phyloP scores from a whole-genome alignment of 1,140 invertebrate species.

The Tetragnatha versicolor region DNA sequence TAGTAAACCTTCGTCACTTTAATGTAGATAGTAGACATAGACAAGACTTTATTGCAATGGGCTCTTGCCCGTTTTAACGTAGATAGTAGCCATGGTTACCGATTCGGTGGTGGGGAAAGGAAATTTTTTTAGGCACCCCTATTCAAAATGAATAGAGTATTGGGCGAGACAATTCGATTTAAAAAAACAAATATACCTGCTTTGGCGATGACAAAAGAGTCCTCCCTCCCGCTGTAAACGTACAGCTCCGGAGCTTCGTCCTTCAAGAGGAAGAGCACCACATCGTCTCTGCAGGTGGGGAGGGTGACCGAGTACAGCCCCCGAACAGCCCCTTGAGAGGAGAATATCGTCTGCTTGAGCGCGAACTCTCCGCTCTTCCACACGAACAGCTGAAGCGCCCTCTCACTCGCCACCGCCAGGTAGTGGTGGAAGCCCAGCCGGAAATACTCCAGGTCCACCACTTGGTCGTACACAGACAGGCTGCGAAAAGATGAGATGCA shows the following conservation, averaged over 20 bases:
- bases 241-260: not conserved
- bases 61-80: too few species aligned
- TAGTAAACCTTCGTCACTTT: too few species aligned
- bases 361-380: conserved; percentile 35
- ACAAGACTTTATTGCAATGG: too few species aligned
- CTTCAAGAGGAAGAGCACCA: conserved; percentile 9
- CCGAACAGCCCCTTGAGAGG: not conserved
- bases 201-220: not conserved
- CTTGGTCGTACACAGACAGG: not conserved
- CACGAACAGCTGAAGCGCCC: conserved; percentile 11
- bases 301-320: conserved; percentile 1
- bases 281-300: conserved; percentile 45
- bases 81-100: too few species aligned
- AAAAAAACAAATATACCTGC: conserved; percentile 3
- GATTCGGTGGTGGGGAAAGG: too few species aligned
- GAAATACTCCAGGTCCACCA: conserved; percentile 32
- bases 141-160: too few species aligned
- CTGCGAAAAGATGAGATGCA: too few species aligned
- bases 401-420: conserved; percentile 2
- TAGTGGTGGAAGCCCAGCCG: conserved; percentile 48
- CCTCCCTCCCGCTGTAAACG: conserved; percentile 3
- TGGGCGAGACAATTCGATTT: too few species aligned
- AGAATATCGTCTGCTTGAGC: conserved; percentile 6
- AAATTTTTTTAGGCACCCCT: too few species aligned
- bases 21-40: too few species aligned